Base-by-base conservation (phyloP, 2,888 invertebrate species). In the Xylocampa areola region DNA sequence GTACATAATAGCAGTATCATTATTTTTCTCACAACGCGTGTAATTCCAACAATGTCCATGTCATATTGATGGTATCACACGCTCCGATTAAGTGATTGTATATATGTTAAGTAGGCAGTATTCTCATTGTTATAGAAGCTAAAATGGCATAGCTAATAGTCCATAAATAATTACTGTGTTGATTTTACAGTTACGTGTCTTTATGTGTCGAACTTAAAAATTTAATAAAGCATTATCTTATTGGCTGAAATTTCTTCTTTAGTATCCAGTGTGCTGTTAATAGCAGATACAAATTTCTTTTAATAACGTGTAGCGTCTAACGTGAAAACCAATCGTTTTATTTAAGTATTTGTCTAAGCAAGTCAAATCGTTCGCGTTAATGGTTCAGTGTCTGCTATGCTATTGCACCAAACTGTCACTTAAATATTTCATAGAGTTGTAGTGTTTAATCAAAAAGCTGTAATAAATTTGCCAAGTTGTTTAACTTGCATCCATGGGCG, bases 31-130 rank as follows among this genome's bases (percentile, higher is more conserved):
- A 19, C 14, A 14, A 16, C 16, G 30, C 11, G 49, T 66, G 57
- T 68, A 13, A 72, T 70, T 44, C 54, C 51, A 72, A 43, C 68
- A 70, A 70, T 72, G 70, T 70, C 50, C 16, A 49, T n/a, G 51
- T 23, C 16, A 70, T 70, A 70, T 70, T 72, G 73, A 40, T 70
- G 68, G 57, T 53, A 79, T 74, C 30, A 50, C 55, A 62, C 25
- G 7, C 48, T n/a, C 5, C 11, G 13, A 10, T 7, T 44, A 49
- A 21, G 35, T 39, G 14, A 33, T 21, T 13, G 4, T 29, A 29
- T 5, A 11, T 48, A 21, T 50, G 14, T n/a, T 17, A 30, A 57
- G 32, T 25, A 17, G 17, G 6, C 13, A n/a, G 4, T 36, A 29
- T 32, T 16, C 14, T 44, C 21, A n/a, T 29, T 35, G 23, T 43